Evolutionary conservation across 2,888 invertebrate genomes (phyloP), one percentile per base, ranked within the genome.

Genomic region (Pandemis cinnamomeana): DNA sequence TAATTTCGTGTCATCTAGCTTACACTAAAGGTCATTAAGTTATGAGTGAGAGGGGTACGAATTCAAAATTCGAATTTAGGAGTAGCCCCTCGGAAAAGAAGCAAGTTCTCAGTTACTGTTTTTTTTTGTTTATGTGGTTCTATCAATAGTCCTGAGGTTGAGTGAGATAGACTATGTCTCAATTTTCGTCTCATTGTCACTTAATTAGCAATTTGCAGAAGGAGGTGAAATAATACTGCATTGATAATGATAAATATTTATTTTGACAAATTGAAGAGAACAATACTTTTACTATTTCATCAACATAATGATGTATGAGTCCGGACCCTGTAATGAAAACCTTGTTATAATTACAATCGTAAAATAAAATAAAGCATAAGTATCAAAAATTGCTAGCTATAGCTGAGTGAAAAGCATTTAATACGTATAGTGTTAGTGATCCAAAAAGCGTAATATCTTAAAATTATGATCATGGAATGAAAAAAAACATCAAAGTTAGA

Each of bases 211-310:
- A n/a, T n/a, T n/a, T n/a, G n/a, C n/a, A n/a, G 44, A 7, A n/a
- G n/a, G 5, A 51, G n/a, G n/a, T 13, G n/a, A 5, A 61, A 60
- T 69, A 41, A 71, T 63, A 71, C n/a, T n/a, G n/a, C 62, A 55
- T 4, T 36, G 11, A 44, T 15, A 71, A 6, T 46, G 46, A 64
- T 13, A 46, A 58, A 63, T 44, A 27, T 71, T 71, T 64, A 71
- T 71, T 63, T 58, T 0, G 36, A 11, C 27, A 64, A 64, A 36
- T 64, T 58, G 36, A 11, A 64, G 46, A 46, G 36, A 36, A 46
- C 63, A 55, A 36, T 6, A 55, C 46, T 20, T 61, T 36, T 8
- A 6, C 0, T 41, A 63, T n/a, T 20, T 20, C 44, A 20, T 46
- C 15, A 58, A 44, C 20, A n/a, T n/a, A 11, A 64, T 7, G 7